phyloP scores from a whole-genome alignment of 2,888 invertebrate genomes.

The Mycogona germanica region DNA sequence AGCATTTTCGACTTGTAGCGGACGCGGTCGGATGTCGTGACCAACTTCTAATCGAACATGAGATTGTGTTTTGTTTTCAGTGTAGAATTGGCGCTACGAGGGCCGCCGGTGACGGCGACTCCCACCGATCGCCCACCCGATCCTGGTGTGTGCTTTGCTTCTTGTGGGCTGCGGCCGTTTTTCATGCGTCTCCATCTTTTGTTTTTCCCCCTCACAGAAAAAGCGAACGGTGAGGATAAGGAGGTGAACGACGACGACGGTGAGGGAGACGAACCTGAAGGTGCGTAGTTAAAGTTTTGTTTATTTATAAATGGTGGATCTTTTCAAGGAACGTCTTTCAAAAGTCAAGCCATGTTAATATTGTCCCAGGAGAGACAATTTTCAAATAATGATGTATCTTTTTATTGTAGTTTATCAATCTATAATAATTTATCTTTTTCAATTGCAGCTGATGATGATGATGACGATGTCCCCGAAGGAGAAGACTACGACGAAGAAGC shows the following conservation, averaged over 20 bases:
- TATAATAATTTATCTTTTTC: constrained; percentile 15
- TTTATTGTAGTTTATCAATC: background rate
- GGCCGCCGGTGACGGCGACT: too few species aligned
- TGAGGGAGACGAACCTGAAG: constrained; percentile 46
- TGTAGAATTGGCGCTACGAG: too few species aligned
- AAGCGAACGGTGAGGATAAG: constrained; percentile 59
- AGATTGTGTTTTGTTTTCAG: too few species aligned
- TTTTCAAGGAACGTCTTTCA: too few species aligned
- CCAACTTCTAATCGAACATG: too few species aligned
- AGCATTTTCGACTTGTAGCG: too few species aligned
- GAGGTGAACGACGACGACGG: constrained; percentile 69
- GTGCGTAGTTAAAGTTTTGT: background rate
- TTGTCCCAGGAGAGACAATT: background rate
- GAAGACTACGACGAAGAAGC: constrained; percentile 51
- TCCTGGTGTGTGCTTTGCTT: too few species aligned
- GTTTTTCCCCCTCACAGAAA: constrained; percentile 38
- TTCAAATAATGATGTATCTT: background rate
- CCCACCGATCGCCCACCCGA: too few species aligned
- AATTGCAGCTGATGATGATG: constrained; percentile 43
- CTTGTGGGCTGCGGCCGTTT: too few species aligned
- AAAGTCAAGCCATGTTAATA: background rate
- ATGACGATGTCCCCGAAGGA: constrained; percentile 47
- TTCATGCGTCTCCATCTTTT: background rate
- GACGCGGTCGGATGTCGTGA: too few species aligned
- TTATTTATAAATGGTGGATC: too few species aligned